phyloP scores from a whole-genome alignment of 1,140 invertebrate genomes.

The Liolophura sinensis region DNA sequence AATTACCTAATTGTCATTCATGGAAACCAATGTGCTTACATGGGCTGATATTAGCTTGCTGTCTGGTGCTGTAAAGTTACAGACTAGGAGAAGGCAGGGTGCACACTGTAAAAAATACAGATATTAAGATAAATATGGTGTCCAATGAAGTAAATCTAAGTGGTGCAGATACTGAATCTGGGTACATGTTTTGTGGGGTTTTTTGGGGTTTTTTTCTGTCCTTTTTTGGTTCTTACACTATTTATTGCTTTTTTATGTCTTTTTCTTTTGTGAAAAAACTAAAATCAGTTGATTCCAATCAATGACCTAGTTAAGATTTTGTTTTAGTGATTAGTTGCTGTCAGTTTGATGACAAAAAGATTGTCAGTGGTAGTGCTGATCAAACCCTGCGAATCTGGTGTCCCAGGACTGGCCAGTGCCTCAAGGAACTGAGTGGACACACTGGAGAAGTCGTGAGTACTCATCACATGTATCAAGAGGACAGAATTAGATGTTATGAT shows the following conservation, averaged over 20 bases:
- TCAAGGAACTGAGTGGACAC: conserved; percentile 33
- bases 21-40: too few species aligned
- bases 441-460: conserved; percentile 40
- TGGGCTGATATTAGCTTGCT: too few species aligned
- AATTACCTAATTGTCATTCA: too few species aligned
- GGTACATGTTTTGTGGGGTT: background rate
- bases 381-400: conserved; percentile 40
- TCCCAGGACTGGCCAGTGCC: conserved; percentile 23
- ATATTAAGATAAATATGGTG: too few species aligned
- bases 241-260: background rate
- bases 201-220: background rate
- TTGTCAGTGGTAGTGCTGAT: conserved; percentile 47
- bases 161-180: too few species aligned
- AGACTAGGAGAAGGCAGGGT: too few species aligned
- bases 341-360: conserved; percentile 40
- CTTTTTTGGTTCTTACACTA: background rate
- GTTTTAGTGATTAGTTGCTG: conserved; percentile 40
- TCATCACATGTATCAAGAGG: background rate
- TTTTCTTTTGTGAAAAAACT: background rate
- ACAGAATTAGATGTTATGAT: too few species aligned
- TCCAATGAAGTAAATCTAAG: too few species aligned
- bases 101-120: too few species aligned
- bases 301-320: background rate
- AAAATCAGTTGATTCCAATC: background rate
- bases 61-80: too few species aligned